Percentiles rank a stretch among this genome's conserved stretches.
Evolutionary conservation across 1,140 invertebrate genomes (phyloP).

Genomic region (Varroa destructor): DNA sequence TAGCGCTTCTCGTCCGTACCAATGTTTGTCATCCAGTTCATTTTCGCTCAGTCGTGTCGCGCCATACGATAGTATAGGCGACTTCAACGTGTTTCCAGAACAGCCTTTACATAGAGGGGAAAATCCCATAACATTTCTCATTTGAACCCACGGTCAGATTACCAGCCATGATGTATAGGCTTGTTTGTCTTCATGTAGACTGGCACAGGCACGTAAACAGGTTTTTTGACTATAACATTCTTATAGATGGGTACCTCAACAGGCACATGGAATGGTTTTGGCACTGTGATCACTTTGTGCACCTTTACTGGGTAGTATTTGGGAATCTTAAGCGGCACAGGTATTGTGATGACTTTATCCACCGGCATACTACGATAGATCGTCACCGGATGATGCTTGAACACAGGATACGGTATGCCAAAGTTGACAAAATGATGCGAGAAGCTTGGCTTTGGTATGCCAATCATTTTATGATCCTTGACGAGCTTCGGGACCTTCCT

Average conservation of each 20-base stretch:
- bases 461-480: slow-evolving; percentile 13
- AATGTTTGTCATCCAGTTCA: too few relatives aligned
- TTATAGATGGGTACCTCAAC: slow-evolving; percentile 23
- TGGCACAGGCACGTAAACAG: slow-evolving; percentile 18
- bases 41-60: too few relatives aligned
- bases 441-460: slow-evolving; percentile 25
- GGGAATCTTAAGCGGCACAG: slow-evolving; percentile 15
- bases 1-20: too few relatives aligned
- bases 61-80: background rate
- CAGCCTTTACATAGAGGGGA: too few relatives aligned
- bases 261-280: slow-evolving; percentile 9
- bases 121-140: too few relatives aligned
- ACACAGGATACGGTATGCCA: slow-evolving; percentile 15
- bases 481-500: slow-evolving; percentile 16
- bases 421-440: slow-evolving; percentile 25
- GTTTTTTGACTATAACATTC: slow-evolving; percentile 8
- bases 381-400: slow-evolving; percentile 21
- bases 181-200: slow-evolving; percentile 15
- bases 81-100: too few relatives aligned
- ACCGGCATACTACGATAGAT: slow-evolving; percentile 8
- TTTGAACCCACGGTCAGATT: background rate
- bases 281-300: slow-evolving; percentile 1
- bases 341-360: background rate
- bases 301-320: slow-evolving; percentile 20
- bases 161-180: background rate